Base-by-base conservation (phyloP, 2,888 invertebrate genomes). In the Scrobipalpa costella region DNA sequence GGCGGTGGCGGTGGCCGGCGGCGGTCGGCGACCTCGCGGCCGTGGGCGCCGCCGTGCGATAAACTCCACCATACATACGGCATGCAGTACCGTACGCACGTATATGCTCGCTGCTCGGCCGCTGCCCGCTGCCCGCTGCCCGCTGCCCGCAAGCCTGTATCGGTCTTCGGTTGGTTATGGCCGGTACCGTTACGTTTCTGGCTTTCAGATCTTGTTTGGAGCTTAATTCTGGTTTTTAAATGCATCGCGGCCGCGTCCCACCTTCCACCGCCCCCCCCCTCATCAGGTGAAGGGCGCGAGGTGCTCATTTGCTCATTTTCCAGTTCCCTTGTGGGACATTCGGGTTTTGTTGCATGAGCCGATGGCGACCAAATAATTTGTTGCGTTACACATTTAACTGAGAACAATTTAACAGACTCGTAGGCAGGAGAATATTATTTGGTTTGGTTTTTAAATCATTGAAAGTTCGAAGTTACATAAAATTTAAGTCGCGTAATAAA, bases 151-250 rank as follows among this genome's bases (percentile, higher is more conserved):
- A 36, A 49, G 61, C n/a, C 50, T 49, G 60, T 60, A 47, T 47
- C 47, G 60, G 47, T 67, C 69, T 61, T 66, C 73, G 75, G 76
- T 77, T 71, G 78, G 76, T 77, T 77, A 69, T 75, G 77, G 72
- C 71, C 73, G 70, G 70, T 80, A 71, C 82, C 82, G 82, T 82
- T 83, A 83, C 74, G 68, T 78, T 81, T 79, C 79, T 81, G 76
- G 82, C 79, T 82, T 78, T 78, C 76, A 78, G 80, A 80, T 82
- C 80, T 79, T 73, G 81, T 80, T 80, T 75, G 74, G 72, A 68
- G 72, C 73, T 79, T 73, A 72, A 76, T 78, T 78, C 79, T 79
- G 68, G 80, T 81, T 81, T 80, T 72, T 73, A 77, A 67, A 68
- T 61, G 62, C 63, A 63, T 60, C 52, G 61, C 57, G 33, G 57